These are phyloP conservation scores for Homarus gammarus DNA, from an alignment of 2,888 invertebrate species.

Conservation along the genomic window DNA sequence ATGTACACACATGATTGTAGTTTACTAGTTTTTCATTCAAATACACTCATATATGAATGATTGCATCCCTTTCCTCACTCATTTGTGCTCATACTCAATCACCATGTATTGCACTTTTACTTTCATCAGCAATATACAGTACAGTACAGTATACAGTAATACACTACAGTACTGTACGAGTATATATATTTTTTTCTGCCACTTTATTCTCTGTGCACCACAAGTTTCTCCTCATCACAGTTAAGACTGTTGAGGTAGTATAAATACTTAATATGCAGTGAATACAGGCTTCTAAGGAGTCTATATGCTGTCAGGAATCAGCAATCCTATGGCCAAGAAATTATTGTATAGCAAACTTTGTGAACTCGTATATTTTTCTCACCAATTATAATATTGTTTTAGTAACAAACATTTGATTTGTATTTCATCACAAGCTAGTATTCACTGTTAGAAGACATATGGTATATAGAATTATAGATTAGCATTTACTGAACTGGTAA, in stretches of 20 bases:
- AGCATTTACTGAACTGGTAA: neutral
- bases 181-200: neutral
- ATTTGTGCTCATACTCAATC: neutral
- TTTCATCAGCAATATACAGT: neutral
- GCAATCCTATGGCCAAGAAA: neutral
- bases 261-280: neutral
- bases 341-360: neutral
- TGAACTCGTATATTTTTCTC: too few relatives aligned
- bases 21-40: neutral
- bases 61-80: neutral
- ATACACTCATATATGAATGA: too few relatives aligned
- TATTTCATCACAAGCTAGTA: slow-evolving; percentile 6
- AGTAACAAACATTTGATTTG: too few relatives aligned
- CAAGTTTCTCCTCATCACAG: slow-evolving; percentile 16
- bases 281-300: neutral
- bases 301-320: neutral
- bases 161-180: neutral
- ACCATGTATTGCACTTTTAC: neutral
- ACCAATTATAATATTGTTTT: too few relatives aligned
- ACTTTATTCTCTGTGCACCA: neutral
- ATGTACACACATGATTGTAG: neutral
- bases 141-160: neutral
- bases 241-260: slow-evolving; percentile 37
- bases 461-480: neutral
- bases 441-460: slow-evolving; percentile 25